Percentiles rank a stretch among this genome's conserved stretches.
These are phyloP conservation scores for Alviniconcha strummeri DNA, from an alignment of 2,888 invertebrate genomes.

Conservation along the genomic window DNA sequence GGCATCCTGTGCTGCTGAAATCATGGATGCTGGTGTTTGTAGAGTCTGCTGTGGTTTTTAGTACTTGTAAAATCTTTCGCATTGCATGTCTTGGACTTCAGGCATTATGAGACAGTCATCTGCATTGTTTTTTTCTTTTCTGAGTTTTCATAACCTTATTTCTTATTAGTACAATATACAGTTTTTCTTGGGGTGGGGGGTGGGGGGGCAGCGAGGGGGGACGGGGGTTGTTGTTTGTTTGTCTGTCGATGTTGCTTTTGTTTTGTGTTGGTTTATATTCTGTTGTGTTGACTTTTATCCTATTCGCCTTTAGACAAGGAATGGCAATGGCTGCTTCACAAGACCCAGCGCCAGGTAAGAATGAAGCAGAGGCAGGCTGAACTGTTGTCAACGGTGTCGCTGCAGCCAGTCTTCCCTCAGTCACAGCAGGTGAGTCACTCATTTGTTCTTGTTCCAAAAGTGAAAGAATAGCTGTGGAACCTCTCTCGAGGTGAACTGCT, in stretches of 20 bases:
- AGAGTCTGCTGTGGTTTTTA: too few relatives aligned
- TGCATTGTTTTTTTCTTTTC: too few relatives aligned
- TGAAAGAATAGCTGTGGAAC: neutral
- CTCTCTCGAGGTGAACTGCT: neutral
- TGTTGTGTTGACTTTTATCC: neutral
- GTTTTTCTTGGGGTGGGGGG: neutral
- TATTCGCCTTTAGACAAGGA: constrained; percentile 45
- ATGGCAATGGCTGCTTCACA: constrained; percentile 47
- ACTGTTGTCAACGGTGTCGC: constrained; percentile 32
- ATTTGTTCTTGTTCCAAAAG: neutral
- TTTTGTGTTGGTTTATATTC: neutral
- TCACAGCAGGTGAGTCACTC: constrained; percentile 41
- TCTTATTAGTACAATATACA: neutral
- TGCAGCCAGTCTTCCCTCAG: constrained; percentile 29
- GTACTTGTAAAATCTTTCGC: too few relatives aligned
- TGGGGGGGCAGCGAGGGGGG: too few relatives aligned
- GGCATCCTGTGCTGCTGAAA: too few relatives aligned
- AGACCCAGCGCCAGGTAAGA: constrained; percentile 40
- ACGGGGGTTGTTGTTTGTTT: neutral
- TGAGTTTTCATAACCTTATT: too few relatives aligned
- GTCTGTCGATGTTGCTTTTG: neutral
- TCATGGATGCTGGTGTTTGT: too few relatives aligned
- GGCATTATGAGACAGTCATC: too few relatives aligned
- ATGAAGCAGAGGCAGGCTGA: constrained; percentile 42
- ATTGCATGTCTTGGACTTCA: too few relatives aligned